Base-by-base conservation (phyloP, 2,888 invertebrate species). In the Muscina levida region DNA sequence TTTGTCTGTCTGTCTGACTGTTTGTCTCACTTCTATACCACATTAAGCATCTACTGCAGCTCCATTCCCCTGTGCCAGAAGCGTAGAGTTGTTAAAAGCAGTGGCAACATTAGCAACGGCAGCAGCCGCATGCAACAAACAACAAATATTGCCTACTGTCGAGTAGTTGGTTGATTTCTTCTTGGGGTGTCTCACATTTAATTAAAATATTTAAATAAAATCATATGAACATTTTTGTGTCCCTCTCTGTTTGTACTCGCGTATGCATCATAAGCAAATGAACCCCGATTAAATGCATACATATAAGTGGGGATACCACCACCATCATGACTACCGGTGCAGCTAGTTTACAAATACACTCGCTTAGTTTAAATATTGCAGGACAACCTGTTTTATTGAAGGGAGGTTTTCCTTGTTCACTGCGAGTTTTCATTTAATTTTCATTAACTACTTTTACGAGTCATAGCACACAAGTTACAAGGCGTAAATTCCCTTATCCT, bases 191-290 rank as follows among this genome's bases (percentile, higher is more conserved):
- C 59, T 68, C 24, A 75, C 73, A 77, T 79, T 83, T 82, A 83
- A 83, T 83, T 82, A 83, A 83, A 83, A 83, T 81, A 83, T 83
- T 83, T 75, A 82, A 78, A 67, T 67, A 74, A 80, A 72, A 75
- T 74, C 79, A 65, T 70, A 70, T 57, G 24, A 44, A 73, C 68
- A 67, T n/a, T n/a, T n/a, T n/a, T n/a, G n/a, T n/a, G n/a, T n/a
- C n/a, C n/a, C n/a, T n/a, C n/a, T 19, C 62, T 22, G 11, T 15
- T 5, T 1, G 17, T 26, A 39, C 19, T 8, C 39, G 15, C 46
- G 66, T 22, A 48, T 37, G 62, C 48, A 22, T 31, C 51, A 53
- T 44, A 39, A 24, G 48, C 24, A 44, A 48, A 44, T 56, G 65
- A 68, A 24, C 42, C 56, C 57, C 13, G 70, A 56, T 46, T 39